Conservation (phyloP, 2,113 vertebrate species). For the Cygnus buccinator region DNA sequence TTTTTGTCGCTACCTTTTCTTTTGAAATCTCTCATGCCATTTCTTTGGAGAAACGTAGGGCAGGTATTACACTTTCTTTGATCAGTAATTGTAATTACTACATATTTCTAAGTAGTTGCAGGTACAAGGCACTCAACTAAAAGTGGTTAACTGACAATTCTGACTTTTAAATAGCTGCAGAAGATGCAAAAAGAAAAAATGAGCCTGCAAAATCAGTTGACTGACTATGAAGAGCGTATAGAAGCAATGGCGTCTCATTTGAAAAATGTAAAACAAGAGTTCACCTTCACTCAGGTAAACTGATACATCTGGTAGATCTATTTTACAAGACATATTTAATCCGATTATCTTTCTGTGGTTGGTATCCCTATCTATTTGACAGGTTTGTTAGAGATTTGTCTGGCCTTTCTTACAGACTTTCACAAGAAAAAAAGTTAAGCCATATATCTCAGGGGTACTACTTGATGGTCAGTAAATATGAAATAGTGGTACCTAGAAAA, state of each 20-base stretch:
- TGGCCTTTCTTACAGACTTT: neutral
- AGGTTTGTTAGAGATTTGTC: neutral
- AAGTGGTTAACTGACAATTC: neutral
- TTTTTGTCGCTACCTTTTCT: no score
- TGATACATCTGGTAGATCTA: accelerated
- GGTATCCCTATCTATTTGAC: accelerated
- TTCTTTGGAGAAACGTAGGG: accelerated
- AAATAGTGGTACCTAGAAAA: neutral
- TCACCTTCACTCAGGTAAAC: slow-evolving; percentile 85
- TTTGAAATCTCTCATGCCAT: accelerated
- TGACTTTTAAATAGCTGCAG: slow-evolving; percentile 70
- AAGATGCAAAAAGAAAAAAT: slow-evolving; percentile 77
- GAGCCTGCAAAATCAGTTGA: slow-evolving; percentile 76
- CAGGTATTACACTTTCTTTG: accelerated
- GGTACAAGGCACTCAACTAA: neutral
- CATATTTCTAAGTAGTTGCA: neutral
- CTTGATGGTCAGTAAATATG: neutral
- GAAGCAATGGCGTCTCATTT: slow-evolving; percentile 76
- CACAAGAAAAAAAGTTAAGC: neutral
- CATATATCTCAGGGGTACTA: accelerated
- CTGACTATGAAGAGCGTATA: slow-evolving; percentile 76
- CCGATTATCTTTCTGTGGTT: accelerated
- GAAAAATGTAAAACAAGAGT: slow-evolving; percentile 85
- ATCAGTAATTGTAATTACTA: accelerated
- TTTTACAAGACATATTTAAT: neutral